Base-by-base conservation (phyloP, 2,113 vertebrate species). In the Alouatta palliata region DNA sequence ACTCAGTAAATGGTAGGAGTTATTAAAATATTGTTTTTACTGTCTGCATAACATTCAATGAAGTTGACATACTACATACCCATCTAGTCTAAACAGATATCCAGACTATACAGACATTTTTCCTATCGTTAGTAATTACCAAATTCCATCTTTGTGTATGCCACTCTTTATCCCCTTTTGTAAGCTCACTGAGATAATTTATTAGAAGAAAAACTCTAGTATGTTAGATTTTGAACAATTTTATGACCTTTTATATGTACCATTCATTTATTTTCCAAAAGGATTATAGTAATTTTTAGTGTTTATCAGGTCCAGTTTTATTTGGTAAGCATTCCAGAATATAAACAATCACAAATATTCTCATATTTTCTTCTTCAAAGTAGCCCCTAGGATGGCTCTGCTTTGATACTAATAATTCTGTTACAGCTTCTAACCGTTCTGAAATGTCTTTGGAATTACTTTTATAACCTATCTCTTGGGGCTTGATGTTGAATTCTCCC, bases 191-290 rank as follows among this genome's bases (percentile, higher is more conserved):
- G 37, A 95, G 88, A 76, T 82, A 64, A 87, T 77, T 82, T 84
- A 86, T 79, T 85, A 45, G 30, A 91, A 84, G 6, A 75, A 49
- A 93, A 97, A 87, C 16, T 61, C n/a, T 64, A 71, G 0, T 64
- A 35, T 84, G 84, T 56, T 30, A 58, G 10, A 47, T 64, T 83
- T 27, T 75, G 27, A 75, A 70, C 43, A 52, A 20, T 45, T 87
- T 35, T 83, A 35, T 95, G n/a, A 19, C 13, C 93, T 87, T 68
- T 84, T 52, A 43, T 54, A 27, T 20, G 13, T 81, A 68, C 11
- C 1, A 35, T 76, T 19, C 92, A 56, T 35, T 86, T 96, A 21
- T 88, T 82, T 96, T 89, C 64, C 32, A 23, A 93, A 90, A 84
- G 21, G 9, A 58, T 97, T 66, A 49, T 58, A 77, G 1, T 90